phyloP scores from a whole-genome alignment of 1,140 invertebrate species.

The Glossosoma conforme region DNA sequence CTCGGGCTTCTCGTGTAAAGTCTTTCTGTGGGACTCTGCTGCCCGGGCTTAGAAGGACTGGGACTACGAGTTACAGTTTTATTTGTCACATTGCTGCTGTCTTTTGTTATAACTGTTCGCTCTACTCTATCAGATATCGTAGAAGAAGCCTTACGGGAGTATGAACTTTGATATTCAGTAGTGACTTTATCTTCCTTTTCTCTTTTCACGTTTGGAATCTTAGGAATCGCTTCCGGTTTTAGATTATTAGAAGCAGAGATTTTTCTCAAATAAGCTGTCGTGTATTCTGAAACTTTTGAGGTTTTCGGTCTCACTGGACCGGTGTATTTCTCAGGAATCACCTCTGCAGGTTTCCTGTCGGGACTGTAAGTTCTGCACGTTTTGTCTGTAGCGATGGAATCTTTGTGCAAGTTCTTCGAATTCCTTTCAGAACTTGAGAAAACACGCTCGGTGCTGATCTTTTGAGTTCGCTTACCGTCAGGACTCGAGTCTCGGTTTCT shows the following conservation, averaged over 20 bases:
- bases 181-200: conserved; percentile 14
- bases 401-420: neutral
- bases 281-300: conserved; percentile 45
- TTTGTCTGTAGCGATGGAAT: conserved; percentile 1
- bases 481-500: conserved; percentile 3
- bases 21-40: conserved; percentile 28
- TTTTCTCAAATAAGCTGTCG: conserved; percentile 48
- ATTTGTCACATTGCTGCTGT: conserved; percentile 11
- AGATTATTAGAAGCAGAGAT: conserved; percentile 35
- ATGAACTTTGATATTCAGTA: conserved; percentile 15
- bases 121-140: conserved; percentile 19
- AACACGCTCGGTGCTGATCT: neutral
- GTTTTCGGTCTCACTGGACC: conserved; percentile 12
- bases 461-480: conserved; percentile 2
- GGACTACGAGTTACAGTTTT: conserved; percentile 32
- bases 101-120: neutral
- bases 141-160: conserved; percentile 18
- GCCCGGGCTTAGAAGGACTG: conserved; percentile 35
- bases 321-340: conserved; percentile 20
- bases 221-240: conserved; percentile 28
- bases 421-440: conserved; percentile 4
- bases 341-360: conserved; percentile 14
- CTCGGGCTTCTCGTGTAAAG: conserved; percentile 34
- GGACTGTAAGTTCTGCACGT: conserved; percentile 13
- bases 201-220: conserved; percentile 20